Base-by-base conservation (phyloP, 2,113 vertebrate genomes). In the Laticauda colubrina region DNA sequence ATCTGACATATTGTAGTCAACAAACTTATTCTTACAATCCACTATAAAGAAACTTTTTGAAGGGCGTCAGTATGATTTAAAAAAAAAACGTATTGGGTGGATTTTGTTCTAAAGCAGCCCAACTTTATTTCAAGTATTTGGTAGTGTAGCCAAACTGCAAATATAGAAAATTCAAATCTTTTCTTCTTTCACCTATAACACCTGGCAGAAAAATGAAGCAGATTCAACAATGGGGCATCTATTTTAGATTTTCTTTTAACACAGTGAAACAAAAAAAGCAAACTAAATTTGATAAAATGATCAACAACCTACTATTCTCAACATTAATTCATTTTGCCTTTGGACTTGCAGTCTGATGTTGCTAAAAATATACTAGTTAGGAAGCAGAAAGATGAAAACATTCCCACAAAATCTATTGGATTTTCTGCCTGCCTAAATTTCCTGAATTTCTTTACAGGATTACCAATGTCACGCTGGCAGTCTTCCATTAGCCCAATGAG, bases 81-180 rank as follows among this genome's bases (percentile, higher is more conserved):
- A 88, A n/a, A 53, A 53, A 89, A 94, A 23, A 53, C 2, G 2
- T 85, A 56, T 89, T 5, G 55, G 81, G 81, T 59, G 92, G 93
- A 93, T 54, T 95, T 96, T 43, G 45, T 95, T 90, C 86, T 95
- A 89, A 94, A 93, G 90, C 92, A 96, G 69, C 81, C 75, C 92
- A 90, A 92, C 94, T 96, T 96, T 93, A 95, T 93, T 94, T 43
- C 51, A 94, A 96, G 81, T 45, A 56, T 51, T 89, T 94, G 85
- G 92, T 93, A 57, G 53, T 45, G 91, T 93, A 69, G 89, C 18
- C 6, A 43, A 55, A 89, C 90, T 81, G 89, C 43, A 94, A 96
- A 95, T 59, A 3, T 57, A 92, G 92, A 24, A 54, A 4, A 12
- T 14, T 92, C 23, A 88, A 91, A 69, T 90, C 94, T 48, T 55